Evolutionary conservation across 2,797 vertebrate species (phyloP), one percentile per base, ranked within the genome.

Genomic region (Meda fulgida): DNA sequence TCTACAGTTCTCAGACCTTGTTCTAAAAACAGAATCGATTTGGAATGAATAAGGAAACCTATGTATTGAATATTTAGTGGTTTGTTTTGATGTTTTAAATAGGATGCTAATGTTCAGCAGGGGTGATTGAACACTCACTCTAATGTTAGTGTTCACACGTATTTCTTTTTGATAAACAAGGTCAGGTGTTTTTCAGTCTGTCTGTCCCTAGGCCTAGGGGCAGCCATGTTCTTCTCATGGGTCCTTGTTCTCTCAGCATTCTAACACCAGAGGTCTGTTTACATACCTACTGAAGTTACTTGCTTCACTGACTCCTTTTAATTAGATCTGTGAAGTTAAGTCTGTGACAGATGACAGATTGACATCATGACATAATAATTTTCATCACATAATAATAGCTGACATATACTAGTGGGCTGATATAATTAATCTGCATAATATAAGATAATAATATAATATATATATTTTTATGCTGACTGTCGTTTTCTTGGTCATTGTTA

Each of bases 231-330:
- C 18, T 58, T 88, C 86, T 80, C 86, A 53, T 60, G 58, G 80
- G 78, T 53, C 66, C 36, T 34, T 78, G 70, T 31, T 77, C 31
- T 82, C 46, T 34, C 69, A 80, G 34, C 66, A 40, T 82, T 58
- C 16, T 53, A 84, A 77, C 72, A 53, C 11, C 43, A 86, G 63
- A 72, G 65, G 43, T 83, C 65, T 86, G 80, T 89, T 86, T 88
- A 86, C 78, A 67, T 29, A 79, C 11, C 23, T 2, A 31, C 77
- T 72, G 23, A 66, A 66, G 16, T 70, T 67, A 69, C 84, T 40
- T 73, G 26, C 38, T 18, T 69, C 48, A 46, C 58, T 31, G 26
- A 75, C 21, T 65, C 14, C 16, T 31, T 23, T 81, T 29, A 23
- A 58, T 48, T 70, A 10, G 31, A 67, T 86, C 51, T 77, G 72